Evolutionary conservation across 2,797 vertebrate species (phyloP), one percentile per base, ranked within the genome.

Genomic region (Botia almorhae): DNA sequence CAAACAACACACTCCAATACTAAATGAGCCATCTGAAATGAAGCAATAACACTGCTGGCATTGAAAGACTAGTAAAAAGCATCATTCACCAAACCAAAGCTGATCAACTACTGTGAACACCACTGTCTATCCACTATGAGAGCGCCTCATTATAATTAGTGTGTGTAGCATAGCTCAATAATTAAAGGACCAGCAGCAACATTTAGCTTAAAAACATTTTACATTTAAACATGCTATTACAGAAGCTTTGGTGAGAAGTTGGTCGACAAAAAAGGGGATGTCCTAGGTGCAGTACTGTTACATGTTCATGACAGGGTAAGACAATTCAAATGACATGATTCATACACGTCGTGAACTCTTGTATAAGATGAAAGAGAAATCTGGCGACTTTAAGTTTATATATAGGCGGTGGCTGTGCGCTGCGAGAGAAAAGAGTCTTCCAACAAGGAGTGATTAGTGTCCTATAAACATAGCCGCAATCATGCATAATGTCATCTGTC

Each of bases 111-210:
- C 7, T 26, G 29, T 50, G 60, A 51, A 23, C 56, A 50, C 39
- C 39, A 3, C 29, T 48, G 5, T 13, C 23, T 29, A 1, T 74
- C 8, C 2, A 65, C 26, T 51, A 17, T n/a, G 36, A 69, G 29
- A 46, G 51, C 60, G 75, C 21, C 46, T 64, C 39, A 51, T 83
- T 71, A 83, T 84, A 83, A 87, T 83, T 85, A 60, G 86, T 58
- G 74, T 4, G 14, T 82, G 83, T 72, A 82, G 67, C 58, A 69
- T 46, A 64, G 55, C 82, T 86, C 67, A 87, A 84, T 87, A 85
- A 88, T 87, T 89, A 85, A 89, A 86, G 70, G 70, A 21, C 50
- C 56, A 43, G 14, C 46, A 67, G 43, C 36, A 55, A 43, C 39
- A 36, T 1, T 16, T 0, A 13, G 0, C 19, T 48, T 50, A 1